phyloP scores from a whole-genome alignment of 2,113 vertebrate genomes.

The Nothoprocta pentlandii region DNA sequence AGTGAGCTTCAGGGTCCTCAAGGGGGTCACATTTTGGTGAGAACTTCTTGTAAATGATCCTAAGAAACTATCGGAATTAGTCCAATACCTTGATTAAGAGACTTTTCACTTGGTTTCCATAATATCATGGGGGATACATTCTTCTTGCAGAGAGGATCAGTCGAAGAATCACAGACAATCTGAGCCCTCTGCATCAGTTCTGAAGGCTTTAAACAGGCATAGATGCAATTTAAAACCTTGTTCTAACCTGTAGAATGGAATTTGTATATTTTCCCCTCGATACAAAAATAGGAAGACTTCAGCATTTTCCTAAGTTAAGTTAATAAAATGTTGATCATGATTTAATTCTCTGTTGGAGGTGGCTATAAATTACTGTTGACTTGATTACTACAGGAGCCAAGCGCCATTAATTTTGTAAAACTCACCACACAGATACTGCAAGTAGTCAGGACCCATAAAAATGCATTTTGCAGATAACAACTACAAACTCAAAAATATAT shows the following conservation, averaged over 20 bases:
- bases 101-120: background rate
- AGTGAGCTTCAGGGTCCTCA: background rate
- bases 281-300: background rate
- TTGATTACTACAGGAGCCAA: background rate
- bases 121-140: background rate
- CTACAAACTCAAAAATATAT: background rate
- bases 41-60: background rate
- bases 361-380: background rate
- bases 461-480: background rate
- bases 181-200: background rate
- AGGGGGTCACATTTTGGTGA: background rate
- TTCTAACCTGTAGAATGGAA: background rate
- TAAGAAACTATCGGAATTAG: background rate
- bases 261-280: background rate
- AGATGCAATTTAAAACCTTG: background rate
- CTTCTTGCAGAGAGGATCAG: background rate
- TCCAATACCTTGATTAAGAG: background rate
- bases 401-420: background rate
- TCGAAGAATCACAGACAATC: background rate
- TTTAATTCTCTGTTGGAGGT: background rate
- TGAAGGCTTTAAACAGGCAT: background rate
- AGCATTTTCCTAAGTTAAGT: background rate
- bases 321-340: fast-evolving
- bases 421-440: background rate
- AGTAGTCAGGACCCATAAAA: background rate